Conservation (phyloP, 2,797 vertebrate genomes). For the Argya squamiceps region DNA sequence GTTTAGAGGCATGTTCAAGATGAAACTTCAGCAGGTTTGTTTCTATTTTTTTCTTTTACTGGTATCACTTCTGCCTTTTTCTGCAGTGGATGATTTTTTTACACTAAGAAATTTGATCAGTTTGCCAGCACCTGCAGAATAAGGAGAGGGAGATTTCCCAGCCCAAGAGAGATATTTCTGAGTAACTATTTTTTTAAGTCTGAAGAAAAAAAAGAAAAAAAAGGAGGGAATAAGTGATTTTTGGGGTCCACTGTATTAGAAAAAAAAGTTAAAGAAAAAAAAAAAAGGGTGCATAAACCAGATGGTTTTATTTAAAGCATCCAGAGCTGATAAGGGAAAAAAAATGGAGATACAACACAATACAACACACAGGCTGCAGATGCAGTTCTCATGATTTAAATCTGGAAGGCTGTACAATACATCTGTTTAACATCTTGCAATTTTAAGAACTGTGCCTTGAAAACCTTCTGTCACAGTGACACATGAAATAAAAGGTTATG, state of each 20-base stretch:
- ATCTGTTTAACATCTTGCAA: slow-evolving; percentile 80
- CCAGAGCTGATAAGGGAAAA: slow-evolving; percentile 66
- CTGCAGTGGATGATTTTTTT: slow-evolving; percentile 52
- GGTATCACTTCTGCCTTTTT: slow-evolving; percentile 45
- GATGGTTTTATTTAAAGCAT: slow-evolving; percentile 34
- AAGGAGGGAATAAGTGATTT: not conserved
- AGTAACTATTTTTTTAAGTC: not conserved
- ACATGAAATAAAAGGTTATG: slow-evolving; percentile 75
- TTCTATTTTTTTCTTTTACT: slow-evolving; percentile 52
- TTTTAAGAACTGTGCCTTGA: slow-evolving; percentile 75
- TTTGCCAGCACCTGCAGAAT: slow-evolving; percentile 62
- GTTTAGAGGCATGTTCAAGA: not conserved
- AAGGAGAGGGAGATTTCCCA: not conserved
- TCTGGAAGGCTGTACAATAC: slow-evolving; percentile 67
- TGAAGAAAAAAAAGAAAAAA: not conserved
- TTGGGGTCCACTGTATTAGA: not conserved
- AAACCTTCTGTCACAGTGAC: slow-evolving; percentile 72
- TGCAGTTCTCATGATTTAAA: slow-evolving; percentile 71
- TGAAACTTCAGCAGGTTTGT: slow-evolving; percentile 12
- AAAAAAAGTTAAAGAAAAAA: not conserved
- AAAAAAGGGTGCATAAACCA: not conserved
- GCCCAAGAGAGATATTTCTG: slow-evolving; percentile 16
- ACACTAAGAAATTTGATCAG: slow-evolving; percentile 36
- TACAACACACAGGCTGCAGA: slow-evolving; percentile 65
- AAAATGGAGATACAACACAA: slow-evolving; percentile 44